Evolutionary conservation across 1,140 invertebrate genomes (phyloP).

Genomic region (Andricus grossulariae): DNA sequence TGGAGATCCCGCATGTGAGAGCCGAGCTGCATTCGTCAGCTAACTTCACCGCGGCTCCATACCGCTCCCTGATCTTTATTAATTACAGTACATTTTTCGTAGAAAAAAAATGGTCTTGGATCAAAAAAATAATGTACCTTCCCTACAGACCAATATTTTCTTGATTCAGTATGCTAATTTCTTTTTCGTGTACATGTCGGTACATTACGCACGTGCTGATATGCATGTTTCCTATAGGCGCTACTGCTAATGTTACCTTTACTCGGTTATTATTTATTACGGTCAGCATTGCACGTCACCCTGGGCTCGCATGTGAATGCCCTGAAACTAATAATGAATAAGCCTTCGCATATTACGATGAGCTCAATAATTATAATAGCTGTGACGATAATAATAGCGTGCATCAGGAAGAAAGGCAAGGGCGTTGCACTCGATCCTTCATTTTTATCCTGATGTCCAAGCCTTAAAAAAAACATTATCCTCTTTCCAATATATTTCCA

Average conservation of each 20-base stretch:
- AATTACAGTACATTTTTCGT: no score
- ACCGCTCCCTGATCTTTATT: no score
- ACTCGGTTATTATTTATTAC: constrained; percentile 43
- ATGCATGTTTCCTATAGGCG: constrained; percentile 30
- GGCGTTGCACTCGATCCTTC: constrained; percentile 57
- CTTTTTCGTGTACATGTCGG: background rate
- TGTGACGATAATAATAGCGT: constrained; percentile 70
- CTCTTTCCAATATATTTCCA: no score
- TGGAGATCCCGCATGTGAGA: no score
- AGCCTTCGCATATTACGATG: constrained; percentile 60
- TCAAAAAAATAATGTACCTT: no score
- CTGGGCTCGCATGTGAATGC: constrained; percentile 33
- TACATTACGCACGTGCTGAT: constrained; percentile 5
- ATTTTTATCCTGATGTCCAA: constrained; percentile 6
- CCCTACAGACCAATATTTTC: no score
- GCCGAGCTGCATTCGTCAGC: no score
- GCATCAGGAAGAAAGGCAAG: constrained; percentile 45
- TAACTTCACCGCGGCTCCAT: no score
- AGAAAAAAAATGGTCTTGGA: no score
- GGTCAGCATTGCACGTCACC: constrained; percentile 16
- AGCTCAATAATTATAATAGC: constrained; percentile 70
- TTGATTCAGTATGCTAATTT: no score
- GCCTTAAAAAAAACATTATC: no score
- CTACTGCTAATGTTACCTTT: constrained; percentile 34
- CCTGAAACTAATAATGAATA: constrained; percentile 60